These are phyloP conservation scores for Eretmodus cyanostictus DNA, from an alignment of 2,113 vertebrate genomes.

Conservation along the genomic window DNA sequence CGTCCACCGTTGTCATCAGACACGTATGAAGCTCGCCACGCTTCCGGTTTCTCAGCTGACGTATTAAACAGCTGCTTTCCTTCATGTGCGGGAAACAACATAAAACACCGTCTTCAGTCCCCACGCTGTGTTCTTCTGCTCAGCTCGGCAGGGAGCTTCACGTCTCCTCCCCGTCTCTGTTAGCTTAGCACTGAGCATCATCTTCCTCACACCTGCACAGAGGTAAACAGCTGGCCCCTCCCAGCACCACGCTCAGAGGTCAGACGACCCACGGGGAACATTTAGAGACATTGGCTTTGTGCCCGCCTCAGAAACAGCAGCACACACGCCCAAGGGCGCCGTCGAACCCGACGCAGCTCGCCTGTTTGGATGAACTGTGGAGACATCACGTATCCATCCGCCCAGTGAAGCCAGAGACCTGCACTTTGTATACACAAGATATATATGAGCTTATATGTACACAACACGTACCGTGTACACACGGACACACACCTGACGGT, in stretches of 20 bases:
- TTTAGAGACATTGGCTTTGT: not conserved
- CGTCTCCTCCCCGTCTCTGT: not conserved
- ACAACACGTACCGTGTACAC: not conserved
- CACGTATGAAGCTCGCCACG: not conserved
- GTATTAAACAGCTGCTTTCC: not conserved
- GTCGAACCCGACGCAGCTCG: not conserved
- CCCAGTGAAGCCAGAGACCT: not conserved
- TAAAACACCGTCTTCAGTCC: not conserved
- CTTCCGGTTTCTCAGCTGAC: not conserved
- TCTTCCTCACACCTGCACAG: not conserved
- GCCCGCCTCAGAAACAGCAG: not conserved
- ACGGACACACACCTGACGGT: not conserved
- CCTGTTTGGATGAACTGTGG: not conserved
- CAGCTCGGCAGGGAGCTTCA: fast-evolving
- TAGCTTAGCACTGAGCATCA: not conserved
- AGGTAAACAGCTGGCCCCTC: not conserved
- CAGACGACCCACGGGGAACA: not conserved
- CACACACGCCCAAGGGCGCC: not conserved
- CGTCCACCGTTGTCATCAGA: not conserved
- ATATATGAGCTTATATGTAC: not conserved
- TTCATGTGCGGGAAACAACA: not conserved
- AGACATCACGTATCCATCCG: not conserved
- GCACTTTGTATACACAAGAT: not conserved
- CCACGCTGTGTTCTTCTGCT: not conserved
- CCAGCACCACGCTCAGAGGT: not conserved